Percentiles rank a stretch among this genome's conserved stretches.
Evolutionary conservation across 2,888 invertebrate genomes (phyloP).

Genomic region (Hyles lineata): DNA sequence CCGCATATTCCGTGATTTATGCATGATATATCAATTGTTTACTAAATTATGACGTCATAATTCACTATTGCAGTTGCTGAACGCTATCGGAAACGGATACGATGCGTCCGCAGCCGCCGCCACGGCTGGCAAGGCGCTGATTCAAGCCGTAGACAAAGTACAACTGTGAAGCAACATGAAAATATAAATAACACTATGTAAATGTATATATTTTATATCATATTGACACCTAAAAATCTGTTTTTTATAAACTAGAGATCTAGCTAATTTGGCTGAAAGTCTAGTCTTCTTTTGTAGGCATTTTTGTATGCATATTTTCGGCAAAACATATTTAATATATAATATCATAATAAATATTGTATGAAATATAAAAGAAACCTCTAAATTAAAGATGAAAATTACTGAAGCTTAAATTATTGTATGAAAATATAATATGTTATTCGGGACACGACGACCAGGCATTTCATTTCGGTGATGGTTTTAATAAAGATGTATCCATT

Average conservation of each 20-base stretch:
- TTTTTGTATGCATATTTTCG: no score
- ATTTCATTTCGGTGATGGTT: constrained; percentile 62
- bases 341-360: neutral
- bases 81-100: constrained; percentile 45
- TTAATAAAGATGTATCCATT: constrained; percentile 76
- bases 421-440: constrained; percentile 68
- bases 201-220: neutral
- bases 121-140: constrained; percentile 51
- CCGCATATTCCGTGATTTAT: no score
- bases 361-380: constrained; percentile 45
- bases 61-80: constrained; percentile 55
- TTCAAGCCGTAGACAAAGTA: constrained; percentile 37
- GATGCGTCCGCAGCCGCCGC: constrained; percentile 48
- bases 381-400: constrained; percentile 40
- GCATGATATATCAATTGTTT: no score
- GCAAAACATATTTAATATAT: neutral
- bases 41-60: constrained; percentile 19
- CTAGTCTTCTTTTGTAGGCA: no score
- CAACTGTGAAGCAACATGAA: constrained; percentile 36
- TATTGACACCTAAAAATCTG: no score
- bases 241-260: no score
- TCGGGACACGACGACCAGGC: constrained; percentile 60
- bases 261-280: no score
- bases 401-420: neutral
- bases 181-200: no score